A percentile compares a stretch with the other conserved stretches of the same genome.
Evolutionary conservation across 1,140 invertebrate species (phyloP).

Genomic region (Lordiphosa clarofinis): DNA sequence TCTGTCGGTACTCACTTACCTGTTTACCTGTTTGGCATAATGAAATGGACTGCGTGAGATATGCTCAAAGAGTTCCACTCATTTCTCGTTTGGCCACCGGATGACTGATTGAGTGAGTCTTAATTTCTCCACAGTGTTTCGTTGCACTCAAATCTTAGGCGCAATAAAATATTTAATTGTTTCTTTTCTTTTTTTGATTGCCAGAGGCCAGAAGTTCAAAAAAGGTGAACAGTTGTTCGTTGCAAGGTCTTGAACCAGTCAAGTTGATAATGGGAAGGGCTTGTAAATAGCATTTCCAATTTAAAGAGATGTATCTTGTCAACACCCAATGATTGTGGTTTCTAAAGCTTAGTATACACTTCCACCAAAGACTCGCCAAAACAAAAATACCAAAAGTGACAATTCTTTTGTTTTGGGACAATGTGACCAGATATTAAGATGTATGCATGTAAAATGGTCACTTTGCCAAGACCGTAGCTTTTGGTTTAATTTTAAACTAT

Average conservation of each 20-base stretch:
- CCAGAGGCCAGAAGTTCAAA: slow-evolving; percentile 1
- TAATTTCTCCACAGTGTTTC: neutral
- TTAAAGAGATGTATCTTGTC: no score
- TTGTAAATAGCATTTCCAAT: no score
- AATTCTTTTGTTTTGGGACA: no score
- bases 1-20: slow-evolving; percentile 7
- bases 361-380: no score
- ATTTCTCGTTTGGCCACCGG: slow-evolving; percentile 27
- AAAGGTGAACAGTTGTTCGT: slow-evolving; percentile 3
- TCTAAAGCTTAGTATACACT: no score
- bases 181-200: neutral
- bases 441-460: no score
- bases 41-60: slow-evolving; percentile 33
- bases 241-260: slow-evolving; percentile 1
- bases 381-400: no score
- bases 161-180: neutral
- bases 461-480: no score
- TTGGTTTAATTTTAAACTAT: no score
- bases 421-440: no score
- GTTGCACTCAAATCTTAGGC: slow-evolving; percentile 2
- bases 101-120: neutral
- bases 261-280: no score
- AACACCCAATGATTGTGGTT: no score
- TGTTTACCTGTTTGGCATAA: slow-evolving; percentile 38
- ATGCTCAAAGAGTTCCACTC: slow-evolving; percentile 10